Conservation (phyloP, 2,797 vertebrate genomes). For the Pipistrellus pygmaeus region DNA sequence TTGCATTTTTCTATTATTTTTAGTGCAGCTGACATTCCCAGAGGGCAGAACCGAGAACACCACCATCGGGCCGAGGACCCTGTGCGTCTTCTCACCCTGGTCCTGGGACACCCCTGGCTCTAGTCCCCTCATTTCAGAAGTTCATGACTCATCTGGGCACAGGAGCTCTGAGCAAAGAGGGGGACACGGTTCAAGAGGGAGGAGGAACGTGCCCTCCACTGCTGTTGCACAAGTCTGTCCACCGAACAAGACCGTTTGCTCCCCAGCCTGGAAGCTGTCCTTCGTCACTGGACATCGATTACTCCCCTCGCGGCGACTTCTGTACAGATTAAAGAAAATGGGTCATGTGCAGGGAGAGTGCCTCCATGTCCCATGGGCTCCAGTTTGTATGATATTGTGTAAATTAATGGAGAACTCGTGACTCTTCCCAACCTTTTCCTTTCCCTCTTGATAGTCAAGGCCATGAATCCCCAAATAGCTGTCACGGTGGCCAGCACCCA, state of each 20-base stretch:
- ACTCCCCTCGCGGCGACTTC: slow-evolving; percentile 78
- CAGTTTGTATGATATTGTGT: slow-evolving; percentile 83
- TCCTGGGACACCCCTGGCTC: slow-evolving; percentile 62
- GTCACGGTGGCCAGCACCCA: slow-evolving; percentile 51
- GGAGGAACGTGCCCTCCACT: slow-evolving; percentile 78
- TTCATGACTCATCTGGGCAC: slow-evolving; percentile 78
- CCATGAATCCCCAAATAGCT: slow-evolving; percentile 74
- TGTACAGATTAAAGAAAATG: slow-evolving; percentile 79
- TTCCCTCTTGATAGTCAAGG: slow-evolving; percentile 75
- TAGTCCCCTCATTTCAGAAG: slow-evolving; percentile 73
- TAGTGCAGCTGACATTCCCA: slow-evolving; percentile 75
- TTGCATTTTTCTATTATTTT: slow-evolving; percentile 68
- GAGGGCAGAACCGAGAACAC: slow-evolving; percentile 76
- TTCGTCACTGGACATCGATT: slow-evolving; percentile 76
- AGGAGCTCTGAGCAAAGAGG: slow-evolving; percentile 76
- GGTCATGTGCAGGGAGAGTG: slow-evolving; percentile 79
- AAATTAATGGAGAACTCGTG: slow-evolving; percentile 79
- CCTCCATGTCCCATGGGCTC: slow-evolving; percentile 78
- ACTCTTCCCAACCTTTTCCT: slow-evolving; percentile 74
- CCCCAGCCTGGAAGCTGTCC: slow-evolving; percentile 79
- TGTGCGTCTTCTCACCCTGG: slow-evolving; percentile 56
- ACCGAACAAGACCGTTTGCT: slow-evolving; percentile 77
- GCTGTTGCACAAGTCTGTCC: slow-evolving; percentile 66
- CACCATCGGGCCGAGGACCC: slow-evolving; percentile 62
- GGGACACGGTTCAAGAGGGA: slow-evolving; percentile 76